Percentiles rank a stretch among this genome's conserved stretches.
Evolutionary conservation across 2,797 vertebrate species (phyloP).

Genomic region (Mormyrops boulengeri): DNA sequence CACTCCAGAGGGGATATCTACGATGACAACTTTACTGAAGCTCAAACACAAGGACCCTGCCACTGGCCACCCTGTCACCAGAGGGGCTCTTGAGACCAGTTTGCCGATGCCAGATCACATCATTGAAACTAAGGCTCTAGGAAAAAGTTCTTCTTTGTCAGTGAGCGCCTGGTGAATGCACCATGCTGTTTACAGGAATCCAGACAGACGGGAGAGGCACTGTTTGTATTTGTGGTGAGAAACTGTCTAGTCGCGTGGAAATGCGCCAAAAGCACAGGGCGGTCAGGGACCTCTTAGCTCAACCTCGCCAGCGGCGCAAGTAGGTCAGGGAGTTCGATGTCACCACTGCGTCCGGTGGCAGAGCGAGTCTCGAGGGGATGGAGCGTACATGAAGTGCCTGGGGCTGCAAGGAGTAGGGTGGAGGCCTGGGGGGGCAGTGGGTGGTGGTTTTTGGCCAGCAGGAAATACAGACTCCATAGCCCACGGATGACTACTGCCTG

Average conservation of each 20-base stretch:
- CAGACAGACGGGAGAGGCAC: conserved; percentile 42
- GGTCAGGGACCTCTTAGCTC: conserved; percentile 36
- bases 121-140: neutral
- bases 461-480: neutral
- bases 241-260: conserved; percentile 45
- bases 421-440: neutral
- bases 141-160: neutral
- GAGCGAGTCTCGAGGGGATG: neutral
- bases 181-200: conserved; percentile 42
- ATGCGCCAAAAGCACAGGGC: conserved; percentile 27
- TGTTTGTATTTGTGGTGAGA: conserved; percentile 50
- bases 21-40: neutral
- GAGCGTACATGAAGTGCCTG: conserved; percentile 14
- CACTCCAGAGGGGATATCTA: neutral
- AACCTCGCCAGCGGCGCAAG: conserved; percentile 25
- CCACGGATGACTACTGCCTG: neutral
- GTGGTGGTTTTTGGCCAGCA: neutral
- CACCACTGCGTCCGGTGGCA: neutral
- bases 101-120: neutral
- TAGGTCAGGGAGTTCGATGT: conserved; percentile 10
- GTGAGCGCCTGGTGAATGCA: conserved; percentile 23
- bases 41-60: neutral
- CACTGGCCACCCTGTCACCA: neutral
- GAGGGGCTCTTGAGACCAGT: neutral
- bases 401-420: neutral